Base-by-base conservation (phyloP, 2,113 vertebrate genomes). In the Mobula birostris region DNA sequence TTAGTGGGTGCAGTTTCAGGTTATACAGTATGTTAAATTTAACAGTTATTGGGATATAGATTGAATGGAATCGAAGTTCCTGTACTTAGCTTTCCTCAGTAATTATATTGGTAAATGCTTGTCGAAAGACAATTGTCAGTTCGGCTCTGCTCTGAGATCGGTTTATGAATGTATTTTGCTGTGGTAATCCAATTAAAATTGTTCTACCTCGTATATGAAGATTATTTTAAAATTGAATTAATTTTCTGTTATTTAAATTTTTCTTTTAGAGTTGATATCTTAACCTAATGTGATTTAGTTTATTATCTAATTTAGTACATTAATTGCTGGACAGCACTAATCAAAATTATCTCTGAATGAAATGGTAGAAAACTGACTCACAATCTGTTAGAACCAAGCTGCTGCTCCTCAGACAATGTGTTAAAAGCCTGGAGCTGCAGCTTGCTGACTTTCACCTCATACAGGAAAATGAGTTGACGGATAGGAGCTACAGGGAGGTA, bases 181-280 rank as follows among this genome's bases (percentile, higher is more conserved):
- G 7, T 83, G 48, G 21, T 58, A 83, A 27, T 83, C 40, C 21
- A 27, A 8, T 83, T 24, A 19, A 1, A 17, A 83, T 83, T 70
- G 29, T 70, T 14, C 68, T 70, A 17, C 12, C 27, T 63, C 58
- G 6, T 66, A 24, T 70, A 15, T 63, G 32, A 68, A 70, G 32
- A 21, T 70, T 94, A 72, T 94, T 94, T 94, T 5, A 21, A 14
- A 14, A 36, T 74, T 94, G n/a, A 48, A 40, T 48, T 29, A 94
- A 17, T 94, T 77, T 58, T 94, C 21, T 94, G 29, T 78, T 61
- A 24, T 72, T 76, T 32, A n/a, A 76, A n/a, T 94, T 94, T 72
- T 40, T n/a, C 32, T 68, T 94, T 40, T 61, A 17, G 40, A n/a
- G 63, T 17, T 83, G 36, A 83, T n/a, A 77, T 3, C 29, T 29